A percentile compares a stretch with the other conserved stretches of the same genome.
Evolutionary conservation across 2,113 vertebrate genomes (phyloP).

Genomic region (Archilochus colubris): DNA sequence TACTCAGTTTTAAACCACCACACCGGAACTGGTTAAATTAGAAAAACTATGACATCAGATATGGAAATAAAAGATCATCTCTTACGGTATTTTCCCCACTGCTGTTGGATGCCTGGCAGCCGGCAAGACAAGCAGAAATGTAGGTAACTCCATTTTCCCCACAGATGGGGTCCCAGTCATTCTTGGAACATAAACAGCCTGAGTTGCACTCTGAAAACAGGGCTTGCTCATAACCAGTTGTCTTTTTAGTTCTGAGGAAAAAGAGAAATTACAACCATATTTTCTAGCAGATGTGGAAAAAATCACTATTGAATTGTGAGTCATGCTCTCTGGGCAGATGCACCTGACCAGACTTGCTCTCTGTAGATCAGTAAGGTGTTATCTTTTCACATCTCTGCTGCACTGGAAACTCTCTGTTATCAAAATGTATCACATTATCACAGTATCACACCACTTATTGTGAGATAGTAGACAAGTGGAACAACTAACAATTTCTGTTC

Average conservation of each 20-base stretch:
- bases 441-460: not conserved
- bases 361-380: not conserved
- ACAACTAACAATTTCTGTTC: not conserved
- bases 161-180: slow-evolving; percentile 91
- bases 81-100: slow-evolving; percentile 84
- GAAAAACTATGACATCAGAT: not conserved
- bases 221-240: slow-evolving; percentile 67
- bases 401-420: not conserved
- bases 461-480: not conserved
- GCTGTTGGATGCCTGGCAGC: slow-evolving; percentile 80
- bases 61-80: not conserved
- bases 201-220: slow-evolving; percentile 88
- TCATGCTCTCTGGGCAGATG: not conserved
- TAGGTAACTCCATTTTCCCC: slow-evolving; percentile 90
- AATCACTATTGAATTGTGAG: not conserved
- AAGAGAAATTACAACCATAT: not conserved
- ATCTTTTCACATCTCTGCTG: not conserved
- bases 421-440: not conserved
- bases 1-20: not conserved
- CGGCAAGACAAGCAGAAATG: slow-evolving; percentile 88
- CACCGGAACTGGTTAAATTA: not conserved
- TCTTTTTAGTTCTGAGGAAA: slow-evolving; percentile 72
- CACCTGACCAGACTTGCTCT: not conserved
- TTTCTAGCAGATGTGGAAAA: not conserved
- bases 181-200: slow-evolving; percentile 81